Evolutionary conservation across 2,888 invertebrate genomes (phyloP), one percentile per base, ranked within the genome.

Genomic region (Stenoptilia bipunctidactyla): DNA sequence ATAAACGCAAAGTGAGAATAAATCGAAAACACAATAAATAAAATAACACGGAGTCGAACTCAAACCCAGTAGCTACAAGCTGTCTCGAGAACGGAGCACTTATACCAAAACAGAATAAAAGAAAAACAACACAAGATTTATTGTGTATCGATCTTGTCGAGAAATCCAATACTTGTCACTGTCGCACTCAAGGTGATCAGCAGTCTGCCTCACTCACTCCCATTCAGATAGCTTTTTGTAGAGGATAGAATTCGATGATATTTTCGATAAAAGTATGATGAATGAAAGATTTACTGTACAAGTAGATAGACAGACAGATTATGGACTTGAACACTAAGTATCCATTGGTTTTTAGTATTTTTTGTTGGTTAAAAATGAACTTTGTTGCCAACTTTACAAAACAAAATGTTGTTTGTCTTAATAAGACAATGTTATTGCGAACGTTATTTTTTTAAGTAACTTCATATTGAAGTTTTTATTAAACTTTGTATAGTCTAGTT

Each of bases 181-280:
- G 20, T 20, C 20, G 40, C 27, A 27, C 47, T 47, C 40, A 41
- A 36, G 34, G 47, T 41, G 39, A 34, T 37, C 44, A 42, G 8
- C 8, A 20, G 30, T 12, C 30, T 30, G n/a, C 10, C 30, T 30
- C 30, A 12, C 13, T 30, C 10, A 30, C 30, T 30, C 30, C 13
- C 71, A 67, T 73, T 71, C 67, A 70, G 60, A 61, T 61, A 56
- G 56, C 52, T 49, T 60, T 53, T 51, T 51, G 48, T 55, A 55
- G 55, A 52, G 53, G 55, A 62, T 58, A 51, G 52, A 52, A 57
- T 55, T 57, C 61, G 67, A 70, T 70, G 63, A 66, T 66, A 67
- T 68, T 65, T 66, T 58, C 59, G 65, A 70, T 71, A 66, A 66
- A 55, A 61, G 56, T 66, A 68, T 70, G 68, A 69, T 70, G 68